phyloP scores from a whole-genome alignment of 1,140 invertebrate species.

The Temnothorax nylanderi region DNA sequence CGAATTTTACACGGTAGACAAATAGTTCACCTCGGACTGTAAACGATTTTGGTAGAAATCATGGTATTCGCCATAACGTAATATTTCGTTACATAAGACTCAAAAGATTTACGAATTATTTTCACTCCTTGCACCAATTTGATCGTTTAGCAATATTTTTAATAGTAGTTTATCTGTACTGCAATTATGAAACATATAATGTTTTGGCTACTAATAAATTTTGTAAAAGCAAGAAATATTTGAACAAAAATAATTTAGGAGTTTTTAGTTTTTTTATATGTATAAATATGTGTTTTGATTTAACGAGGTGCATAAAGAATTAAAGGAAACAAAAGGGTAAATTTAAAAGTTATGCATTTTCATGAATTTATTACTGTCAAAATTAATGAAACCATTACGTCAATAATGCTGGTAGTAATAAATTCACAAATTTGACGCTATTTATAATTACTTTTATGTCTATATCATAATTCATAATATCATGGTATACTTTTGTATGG shows the following conservation, averaged over 20 bases:
- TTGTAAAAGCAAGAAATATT: slow-evolving; percentile 9
- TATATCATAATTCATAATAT: slow-evolving; percentile 8
- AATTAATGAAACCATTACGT: slow-evolving; percentile 9
- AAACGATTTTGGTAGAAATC: not conserved
- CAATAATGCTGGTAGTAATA: not conserved
- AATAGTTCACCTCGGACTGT: not conserved
- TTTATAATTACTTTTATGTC: slow-evolving; percentile 18
- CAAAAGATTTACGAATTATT: not conserved
- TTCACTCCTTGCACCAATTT: not conserved
- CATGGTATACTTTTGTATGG: not conserved
- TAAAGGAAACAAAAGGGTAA: not conserved
- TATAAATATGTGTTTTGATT: not conserved
- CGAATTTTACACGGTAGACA: slow-evolving; percentile 32
- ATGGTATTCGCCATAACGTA: not conserved
- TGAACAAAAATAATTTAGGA: slow-evolving; percentile 3
- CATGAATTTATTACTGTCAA: slow-evolving; percentile 15
- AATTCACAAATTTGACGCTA: slow-evolving; percentile 9
- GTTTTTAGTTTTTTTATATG: not conserved
- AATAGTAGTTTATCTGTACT: not conserved
- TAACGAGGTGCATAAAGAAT: slow-evolving; percentile 12
- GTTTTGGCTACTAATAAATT: slow-evolving; percentile 1
- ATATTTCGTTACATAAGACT: not conserved
- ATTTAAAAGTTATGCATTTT: slow-evolving; percentile 4
- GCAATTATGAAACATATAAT: not conserved
- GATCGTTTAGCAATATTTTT: slow-evolving; percentile 11